These are phyloP conservation scores for Tokudaia tokunoshimensis DNA, from an alignment of 2,797 vertebrate species.

Conservation along the genomic window DNA sequence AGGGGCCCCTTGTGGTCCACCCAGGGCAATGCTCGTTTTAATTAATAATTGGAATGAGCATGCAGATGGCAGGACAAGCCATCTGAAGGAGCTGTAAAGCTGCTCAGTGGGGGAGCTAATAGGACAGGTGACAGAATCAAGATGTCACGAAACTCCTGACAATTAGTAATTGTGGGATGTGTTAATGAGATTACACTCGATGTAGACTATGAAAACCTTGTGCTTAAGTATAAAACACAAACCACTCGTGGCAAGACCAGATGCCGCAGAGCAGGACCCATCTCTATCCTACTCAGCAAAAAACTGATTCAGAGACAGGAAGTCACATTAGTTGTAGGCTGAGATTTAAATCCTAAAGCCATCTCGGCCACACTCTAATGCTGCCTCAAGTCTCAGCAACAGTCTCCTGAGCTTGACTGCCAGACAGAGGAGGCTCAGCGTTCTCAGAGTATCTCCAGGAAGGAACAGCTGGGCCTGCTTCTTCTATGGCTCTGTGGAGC, in stretches of 20 bases:
- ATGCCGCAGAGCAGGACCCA: background rate
- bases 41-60: conserved; percentile 60
- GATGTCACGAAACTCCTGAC: conserved; percentile 58
- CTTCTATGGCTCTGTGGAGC: background rate
- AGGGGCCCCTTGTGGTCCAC: conserved; percentile 15
- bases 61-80: conserved; percentile 64
- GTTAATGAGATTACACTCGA: background rate
- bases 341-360: background rate
- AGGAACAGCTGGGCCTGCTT: background rate
- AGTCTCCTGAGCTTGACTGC: background rate
- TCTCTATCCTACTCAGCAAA: background rate
- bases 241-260: background rate
- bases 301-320: background rate
- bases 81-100: conserved; percentile 7
- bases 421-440: background rate
- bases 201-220: background rate
- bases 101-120: conserved; percentile 48
- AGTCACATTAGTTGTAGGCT: background rate
- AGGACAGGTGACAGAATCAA: conserved; percentile 70
- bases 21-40: conserved; percentile 23
- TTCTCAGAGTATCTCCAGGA: background rate
- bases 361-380: background rate
- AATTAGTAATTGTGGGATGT: background rate
- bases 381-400: background rate
- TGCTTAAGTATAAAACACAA: background rate